Evolutionary conservation across 2,888 invertebrate genomes (phyloP), one percentile per base, ranked within the genome.

Genomic region (Epinotia nisella): DNA sequence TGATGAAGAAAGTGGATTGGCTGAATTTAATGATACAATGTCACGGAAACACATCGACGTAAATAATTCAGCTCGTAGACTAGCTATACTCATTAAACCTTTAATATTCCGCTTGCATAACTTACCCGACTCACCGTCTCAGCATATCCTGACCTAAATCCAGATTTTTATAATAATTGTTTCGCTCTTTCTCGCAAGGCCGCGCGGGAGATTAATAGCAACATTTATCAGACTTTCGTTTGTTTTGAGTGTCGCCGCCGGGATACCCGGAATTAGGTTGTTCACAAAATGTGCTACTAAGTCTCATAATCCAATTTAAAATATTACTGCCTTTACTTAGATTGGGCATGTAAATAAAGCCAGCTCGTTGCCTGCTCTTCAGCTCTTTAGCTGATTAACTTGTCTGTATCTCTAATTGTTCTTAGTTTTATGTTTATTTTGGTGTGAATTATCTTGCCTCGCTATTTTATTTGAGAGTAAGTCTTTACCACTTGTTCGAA

Each of bases 211-310:
- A 90, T 90, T 88, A 90, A 90, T 90, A 83, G 87, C 82, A 83
- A 84, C 90, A 90, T 90, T 90, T 89, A 89, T 90, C 90, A 89
- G 89, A 89, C 88, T 89, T 90, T 88, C 89, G 90, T 89, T 90
- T 90, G 90, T 89, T 90, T 89, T 89, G 88, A 90, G 87, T 88
- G 89, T 87, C 88, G 85, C 86, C 85, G 86, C 86, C 85, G 86
- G 82, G 85, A 89, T 88, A 87, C 85, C 87, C 86, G 85, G 90
- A 88, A 88, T 89, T 88, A 89, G 90, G 89, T 85, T 87, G 85
- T 86, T 88, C 83, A 79, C 86, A 78, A 84, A 87, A 88, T 87
- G 86, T 86, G 87, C 85, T 81, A 78, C 80, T 80, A 79, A 87
- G 85, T 83, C 85, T 85, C 85, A 88, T 88, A 89, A 89, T 88